Evolutionary conservation across 1,140 invertebrate species (phyloP).

Genomic region (Trypoxylus dichotomus): DNA sequence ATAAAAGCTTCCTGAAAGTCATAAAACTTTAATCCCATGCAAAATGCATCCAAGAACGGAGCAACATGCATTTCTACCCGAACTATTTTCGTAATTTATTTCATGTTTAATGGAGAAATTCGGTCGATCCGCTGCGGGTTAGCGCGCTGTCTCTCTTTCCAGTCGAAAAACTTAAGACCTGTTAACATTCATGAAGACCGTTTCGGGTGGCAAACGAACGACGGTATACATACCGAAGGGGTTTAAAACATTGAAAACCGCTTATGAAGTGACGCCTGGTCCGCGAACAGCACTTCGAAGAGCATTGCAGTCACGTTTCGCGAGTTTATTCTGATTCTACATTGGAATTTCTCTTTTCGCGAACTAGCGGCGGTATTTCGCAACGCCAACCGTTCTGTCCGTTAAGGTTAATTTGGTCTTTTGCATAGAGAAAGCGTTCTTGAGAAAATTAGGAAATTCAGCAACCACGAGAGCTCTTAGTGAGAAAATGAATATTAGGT

Average conservation of each 20-base stretch:
- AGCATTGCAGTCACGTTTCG: conserved; percentile 1
- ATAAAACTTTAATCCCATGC: not conserved
- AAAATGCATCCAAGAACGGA: not conserved
- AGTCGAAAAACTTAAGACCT: not conserved
- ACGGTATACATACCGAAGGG: not conserved
- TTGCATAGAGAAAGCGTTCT: not conserved
- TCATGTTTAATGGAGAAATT: not conserved
- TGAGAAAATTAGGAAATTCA: not conserved
- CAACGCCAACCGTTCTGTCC: not conserved
- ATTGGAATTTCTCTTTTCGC: not conserved
- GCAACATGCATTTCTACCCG: not conserved
- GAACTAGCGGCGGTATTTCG: not conserved
- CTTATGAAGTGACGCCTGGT: not conserved
- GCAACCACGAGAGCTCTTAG: not conserved
- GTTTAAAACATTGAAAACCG: conserved; percentile 4
- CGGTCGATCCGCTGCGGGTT: not conserved
- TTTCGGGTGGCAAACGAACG: not conserved
- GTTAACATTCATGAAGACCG: conserved; percentile 13
- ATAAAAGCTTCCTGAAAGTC: not conserved
- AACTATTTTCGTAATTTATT: not conserved
- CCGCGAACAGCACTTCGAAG: not conserved
- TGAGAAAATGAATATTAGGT: not conserved
- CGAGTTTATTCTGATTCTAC: not conserved
- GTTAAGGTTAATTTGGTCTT: not conserved
- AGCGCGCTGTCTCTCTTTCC: not conserved